Conservation (phyloP, 2,113 vertebrate genomes). For the Anolis sagrei region DNA sequence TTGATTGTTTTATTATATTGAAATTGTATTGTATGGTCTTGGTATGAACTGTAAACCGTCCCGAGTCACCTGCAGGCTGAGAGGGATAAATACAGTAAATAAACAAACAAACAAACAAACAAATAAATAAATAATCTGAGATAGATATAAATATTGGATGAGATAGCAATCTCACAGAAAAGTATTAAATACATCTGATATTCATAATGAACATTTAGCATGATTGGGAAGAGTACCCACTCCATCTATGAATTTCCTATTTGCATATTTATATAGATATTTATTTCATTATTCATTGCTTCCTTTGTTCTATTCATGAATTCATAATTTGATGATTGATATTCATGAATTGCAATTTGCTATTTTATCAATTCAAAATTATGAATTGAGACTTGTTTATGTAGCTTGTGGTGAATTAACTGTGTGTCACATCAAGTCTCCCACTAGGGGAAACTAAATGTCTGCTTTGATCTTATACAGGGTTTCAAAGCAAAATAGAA, state of each 20-base stretch:
- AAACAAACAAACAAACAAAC: no score
- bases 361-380: constrained; percentile 8
- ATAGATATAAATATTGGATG: no score
- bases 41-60: no score
- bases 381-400: constrained; percentile 35
- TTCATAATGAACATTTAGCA: not conserved
- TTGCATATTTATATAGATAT: not conserved
- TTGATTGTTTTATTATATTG: no score
- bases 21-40: no score
- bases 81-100: no score
- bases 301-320: constrained; percentile 15
- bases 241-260: not conserved
- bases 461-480: constrained; percentile 20
- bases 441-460: constrained; percentile 18
- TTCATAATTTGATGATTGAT: constrained; percentile 23
- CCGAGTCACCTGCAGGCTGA: no score
- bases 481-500: constrained; percentile 22
- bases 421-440: constrained; percentile 17
- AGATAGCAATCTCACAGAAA: no score
- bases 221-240: not conserved
- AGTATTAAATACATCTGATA: not conserved
- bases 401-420: constrained; percentile 24
- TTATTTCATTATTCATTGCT: constrained; percentile 29
- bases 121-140: no score
- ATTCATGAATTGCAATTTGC: constrained; percentile 29